phyloP scores from a whole-genome alignment of 2,113 vertebrate species.

The Nanorana parkeri region DNA sequence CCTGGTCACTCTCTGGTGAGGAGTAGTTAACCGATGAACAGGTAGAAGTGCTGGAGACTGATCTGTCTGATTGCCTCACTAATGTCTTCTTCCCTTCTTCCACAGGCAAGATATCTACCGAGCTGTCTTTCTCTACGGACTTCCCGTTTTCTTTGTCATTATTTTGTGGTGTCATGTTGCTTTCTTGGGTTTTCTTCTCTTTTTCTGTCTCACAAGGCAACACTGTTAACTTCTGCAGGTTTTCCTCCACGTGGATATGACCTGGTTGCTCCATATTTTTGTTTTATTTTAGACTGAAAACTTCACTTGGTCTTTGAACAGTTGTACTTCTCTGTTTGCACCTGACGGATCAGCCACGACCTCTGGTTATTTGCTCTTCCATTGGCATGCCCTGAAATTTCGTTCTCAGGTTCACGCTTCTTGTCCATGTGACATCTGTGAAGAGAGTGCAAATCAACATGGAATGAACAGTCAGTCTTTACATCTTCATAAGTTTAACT shows the following conservation, averaged over 20 bases:
- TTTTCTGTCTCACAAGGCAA: background rate
- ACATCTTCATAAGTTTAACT: background rate
- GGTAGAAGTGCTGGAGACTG: conserved; percentile 66
- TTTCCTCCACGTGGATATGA: background rate
- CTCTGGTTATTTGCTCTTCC: conserved; percentile 32
- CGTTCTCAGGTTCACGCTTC: conserved; percentile 3
- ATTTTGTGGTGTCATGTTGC: background rate
- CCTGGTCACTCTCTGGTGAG: conserved; percentile 76
- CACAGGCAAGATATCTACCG: background rate
- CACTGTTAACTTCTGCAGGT: background rate
- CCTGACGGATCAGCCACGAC: conserved; percentile 12
- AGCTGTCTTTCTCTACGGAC: background rate
- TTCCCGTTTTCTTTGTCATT: background rate
- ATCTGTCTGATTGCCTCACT: conserved; percentile 51
- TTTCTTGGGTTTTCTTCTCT: background rate
- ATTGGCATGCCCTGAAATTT: conserved; percentile 1
- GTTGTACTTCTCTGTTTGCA: background rate
- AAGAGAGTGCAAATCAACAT: conserved; percentile 11
- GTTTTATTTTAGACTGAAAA: background rate
- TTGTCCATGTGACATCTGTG: conserved; percentile 28
- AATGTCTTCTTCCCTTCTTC: background rate
- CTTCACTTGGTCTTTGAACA: background rate
- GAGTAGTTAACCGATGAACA: conserved; percentile 72
- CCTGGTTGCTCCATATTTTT: conserved; percentile 32
- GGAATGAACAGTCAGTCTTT: background rate